These are phyloP conservation scores for Oreohelix idahoensis DNA, from an alignment of 1,140 invertebrate species.

Conservation along the genomic window DNA sequence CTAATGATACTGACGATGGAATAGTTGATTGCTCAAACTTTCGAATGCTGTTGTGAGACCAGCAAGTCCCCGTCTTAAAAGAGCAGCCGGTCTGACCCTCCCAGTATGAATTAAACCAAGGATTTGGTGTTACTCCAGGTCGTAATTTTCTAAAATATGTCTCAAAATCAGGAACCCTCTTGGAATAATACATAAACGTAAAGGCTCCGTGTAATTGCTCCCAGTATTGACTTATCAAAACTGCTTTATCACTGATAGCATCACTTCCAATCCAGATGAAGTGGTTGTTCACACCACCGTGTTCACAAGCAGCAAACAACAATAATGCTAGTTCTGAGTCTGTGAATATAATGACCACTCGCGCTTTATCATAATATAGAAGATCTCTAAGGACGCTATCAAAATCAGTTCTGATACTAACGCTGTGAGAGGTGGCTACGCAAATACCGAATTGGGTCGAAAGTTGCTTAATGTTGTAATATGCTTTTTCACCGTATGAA, in stretches of 20 bases:
- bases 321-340: background rate
- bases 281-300: background rate
- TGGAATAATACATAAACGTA: background rate
- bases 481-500: background rate
- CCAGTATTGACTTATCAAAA: background rate
- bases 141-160: background rate
- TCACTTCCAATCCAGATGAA: conserved; percentile 10
- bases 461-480: background rate
- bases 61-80: background rate
- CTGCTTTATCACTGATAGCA: background rate
- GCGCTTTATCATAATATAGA: background rate
- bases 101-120: conserved; percentile 23
- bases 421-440: background rate
- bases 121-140: background rate
- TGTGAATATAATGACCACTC: background rate
- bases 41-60: background rate
- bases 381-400: background rate
- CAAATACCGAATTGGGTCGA: background rate
- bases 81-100: background rate
- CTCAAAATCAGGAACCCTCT: background rate
- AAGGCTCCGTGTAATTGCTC: background rate
- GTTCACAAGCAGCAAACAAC: background rate
- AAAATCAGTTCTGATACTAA: background rate
- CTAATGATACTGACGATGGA: background rate
- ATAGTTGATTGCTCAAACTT: background rate